These are phyloP conservation scores for Diadema setosum DNA, from an alignment of 35 echinoderm and acorn worm species.

Conservation along the genomic window DNA sequence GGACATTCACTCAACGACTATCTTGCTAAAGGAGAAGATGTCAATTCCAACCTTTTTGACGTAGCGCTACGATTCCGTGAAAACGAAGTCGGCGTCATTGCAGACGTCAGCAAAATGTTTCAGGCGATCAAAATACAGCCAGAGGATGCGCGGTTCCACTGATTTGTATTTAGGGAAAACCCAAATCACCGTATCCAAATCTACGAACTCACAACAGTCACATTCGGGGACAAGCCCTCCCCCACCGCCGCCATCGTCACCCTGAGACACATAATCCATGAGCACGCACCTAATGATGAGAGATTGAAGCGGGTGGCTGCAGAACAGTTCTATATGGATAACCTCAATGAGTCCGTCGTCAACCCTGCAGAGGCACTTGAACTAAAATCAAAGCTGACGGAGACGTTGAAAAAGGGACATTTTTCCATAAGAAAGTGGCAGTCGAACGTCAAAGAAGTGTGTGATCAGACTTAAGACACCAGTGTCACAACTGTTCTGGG, in stretches of 20 bases:
- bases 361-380: constrained; percentile 24
- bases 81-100: constrained; percentile 72
- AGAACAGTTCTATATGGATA: constrained; percentile 53
- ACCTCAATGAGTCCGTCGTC: constrained; percentile 38
- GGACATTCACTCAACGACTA: constrained; percentile 68
- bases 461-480: neutral
- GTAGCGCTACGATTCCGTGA: constrained; percentile 68
- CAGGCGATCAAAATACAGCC: constrained; percentile 48
- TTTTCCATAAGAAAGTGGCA: constrained; percentile 52
- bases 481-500: neutral
- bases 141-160: constrained; percentile 58
- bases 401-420: constrained; percentile 42
- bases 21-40: constrained; percentile 62
- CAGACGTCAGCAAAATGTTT: constrained; percentile 80
- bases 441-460: constrained; percentile 9
- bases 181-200: constrained; percentile 58
- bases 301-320: constrained; percentile 2
- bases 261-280: constrained; percentile 32
- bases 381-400: constrained; percentile 49
- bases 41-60: constrained; percentile 65
- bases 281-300: constrained; percentile 38
- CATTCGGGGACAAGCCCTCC: constrained; percentile 72
- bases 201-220: constrained; percentile 68
- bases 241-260: constrained; percentile 72
- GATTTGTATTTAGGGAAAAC: constrained; percentile 75